phyloP scores from a whole-genome alignment of 2,888 invertebrate genomes.

The Stictocephala bisonia region DNA sequence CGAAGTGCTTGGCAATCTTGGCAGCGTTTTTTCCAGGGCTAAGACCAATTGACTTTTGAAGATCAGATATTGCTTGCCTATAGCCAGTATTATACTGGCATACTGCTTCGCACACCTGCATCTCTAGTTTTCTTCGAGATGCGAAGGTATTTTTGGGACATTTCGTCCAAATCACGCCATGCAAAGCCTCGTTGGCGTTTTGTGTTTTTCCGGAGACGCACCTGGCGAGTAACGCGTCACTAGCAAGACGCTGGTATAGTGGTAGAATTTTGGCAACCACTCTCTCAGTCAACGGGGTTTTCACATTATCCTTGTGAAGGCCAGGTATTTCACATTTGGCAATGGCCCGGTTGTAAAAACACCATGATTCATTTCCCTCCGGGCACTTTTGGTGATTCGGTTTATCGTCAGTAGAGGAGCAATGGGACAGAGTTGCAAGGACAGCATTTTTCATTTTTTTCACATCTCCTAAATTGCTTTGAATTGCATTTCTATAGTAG shows the following conservation, averaged over 20 bases:
- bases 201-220: constrained; percentile 34
- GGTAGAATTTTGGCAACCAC: constrained; percentile 34
- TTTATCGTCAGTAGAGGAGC: constrained; percentile 38
- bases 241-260: constrained; percentile 23
- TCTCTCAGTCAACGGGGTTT: constrained; percentile 36
- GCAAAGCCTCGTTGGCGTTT: constrained; percentile 30
- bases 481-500: constrained; percentile 42
- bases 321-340: constrained; percentile 41
- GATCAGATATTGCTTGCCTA: neutral
- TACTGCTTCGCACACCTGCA: neutral
- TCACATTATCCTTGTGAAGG: neutral
- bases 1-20: constrained; percentile 5
- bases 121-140: constrained; percentile 28
- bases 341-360: constrained; percentile 34
- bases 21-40: constrained; percentile 6
- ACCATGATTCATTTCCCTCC: constrained; percentile 24
- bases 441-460: constrained; percentile 27
- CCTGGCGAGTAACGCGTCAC: neutral
- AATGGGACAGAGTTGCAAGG: constrained; percentile 33
- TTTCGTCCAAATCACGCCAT: constrained; percentile 34
- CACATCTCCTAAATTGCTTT: constrained; percentile 24
- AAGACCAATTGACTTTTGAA: neutral
- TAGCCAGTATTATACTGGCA: constrained; percentile 31
- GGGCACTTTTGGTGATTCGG: constrained; percentile 33
- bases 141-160: constrained; percentile 22